Base-by-base conservation (phyloP, 30 jellyfish, hydroid and myxozoan genomes). In the Aurelia sp. region DNA sequence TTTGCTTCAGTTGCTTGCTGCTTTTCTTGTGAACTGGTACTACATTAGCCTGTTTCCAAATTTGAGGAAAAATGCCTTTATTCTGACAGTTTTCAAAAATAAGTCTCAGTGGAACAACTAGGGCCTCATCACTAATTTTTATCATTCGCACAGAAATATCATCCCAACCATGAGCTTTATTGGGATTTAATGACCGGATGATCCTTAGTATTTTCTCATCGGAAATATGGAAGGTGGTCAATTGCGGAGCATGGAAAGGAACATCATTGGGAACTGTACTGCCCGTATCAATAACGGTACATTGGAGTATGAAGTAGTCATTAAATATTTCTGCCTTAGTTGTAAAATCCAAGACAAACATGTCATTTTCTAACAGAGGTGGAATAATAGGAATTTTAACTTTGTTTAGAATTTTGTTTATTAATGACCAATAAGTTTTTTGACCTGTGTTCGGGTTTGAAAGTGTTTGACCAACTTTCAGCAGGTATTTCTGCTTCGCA, bases 301-400 rank as follows among this genome's bases (percentile, higher is more conserved):
- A 86, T 35, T 86, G 96, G 35, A 74, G 68, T 21, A 47, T 78
- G 78, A 86, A 86, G 67, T 71, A 86, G 17, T 68, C 83, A 51
- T 74, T 75, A 60, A 66, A 86, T 15, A 86, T 64, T 31, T 76
- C 84, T 41, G 96, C 96, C 61, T 86, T 86, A 20, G 68, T 76
- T 18, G 75, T 73, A 66, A 86, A 65, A 66, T 86, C 96, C 18
- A 60, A 63, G 60, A 86, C 72, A 67, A 76, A 66, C 18, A 65
- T 86, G 48, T 75, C 90, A 20, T 80, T 86, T 62, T 74, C 96
- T 3, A 76, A 22, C 11, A 74, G 68, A 66, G 90, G 85, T 58
- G 96, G 90, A 74, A 86, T 76, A 23, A 58, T 75, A 5, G 96
- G 90, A 60, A 65, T 50, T 65, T 86, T 86, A 61, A 70, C 85